phyloP scores from a whole-genome alignment of 2,797 vertebrate genomes.

The Triplophysa yarkandensis region DNA sequence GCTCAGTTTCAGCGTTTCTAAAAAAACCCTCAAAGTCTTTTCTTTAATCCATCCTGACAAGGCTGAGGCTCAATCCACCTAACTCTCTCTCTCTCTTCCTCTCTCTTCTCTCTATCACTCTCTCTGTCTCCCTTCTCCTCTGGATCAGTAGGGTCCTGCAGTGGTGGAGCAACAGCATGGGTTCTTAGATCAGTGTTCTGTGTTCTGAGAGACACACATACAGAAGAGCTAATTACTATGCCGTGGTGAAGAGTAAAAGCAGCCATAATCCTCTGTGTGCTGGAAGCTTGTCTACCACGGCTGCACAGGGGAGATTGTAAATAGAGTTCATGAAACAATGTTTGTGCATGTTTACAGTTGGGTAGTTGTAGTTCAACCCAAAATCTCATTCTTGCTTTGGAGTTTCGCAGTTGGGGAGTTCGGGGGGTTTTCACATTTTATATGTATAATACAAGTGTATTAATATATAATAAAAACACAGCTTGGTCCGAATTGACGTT shows the following conservation, averaged over 20 bases:
- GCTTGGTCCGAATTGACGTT: too few relatives aligned
- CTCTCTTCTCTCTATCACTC: slow-evolving; percentile 46
- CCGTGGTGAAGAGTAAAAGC: slow-evolving; percentile 46
- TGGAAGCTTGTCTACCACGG: slow-evolving; percentile 40
- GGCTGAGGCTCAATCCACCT: slow-evolving; percentile 73
- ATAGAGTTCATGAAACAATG: slow-evolving; percentile 22
- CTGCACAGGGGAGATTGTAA: slow-evolving; percentile 51
- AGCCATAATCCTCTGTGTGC: slow-evolving; percentile 49
- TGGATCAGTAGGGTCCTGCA: slow-evolving; percentile 49
- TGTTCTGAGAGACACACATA: slow-evolving; percentile 53
- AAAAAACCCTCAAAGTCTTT: slow-evolving; percentile 78
- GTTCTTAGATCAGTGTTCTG: slow-evolving; percentile 53
- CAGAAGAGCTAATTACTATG: slow-evolving; percentile 51
- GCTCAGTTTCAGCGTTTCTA: slow-evolving; percentile 69
- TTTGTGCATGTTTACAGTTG: slow-evolving; percentile 28
- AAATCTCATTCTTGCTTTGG: background rate
- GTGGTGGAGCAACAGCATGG: slow-evolving; percentile 52
- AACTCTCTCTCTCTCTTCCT: slow-evolving; percentile 42
- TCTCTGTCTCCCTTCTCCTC: slow-evolving; percentile 36
- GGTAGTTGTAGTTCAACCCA: background rate
- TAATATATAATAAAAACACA: background rate
- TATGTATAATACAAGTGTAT: too few relatives aligned
- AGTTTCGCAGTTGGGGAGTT: background rate
- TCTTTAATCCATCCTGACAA: slow-evolving; percentile 79
- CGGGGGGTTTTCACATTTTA: background rate